Evolutionary conservation across 2,888 invertebrate genomes (phyloP).

Genomic region (Caprella mutica): DNA sequence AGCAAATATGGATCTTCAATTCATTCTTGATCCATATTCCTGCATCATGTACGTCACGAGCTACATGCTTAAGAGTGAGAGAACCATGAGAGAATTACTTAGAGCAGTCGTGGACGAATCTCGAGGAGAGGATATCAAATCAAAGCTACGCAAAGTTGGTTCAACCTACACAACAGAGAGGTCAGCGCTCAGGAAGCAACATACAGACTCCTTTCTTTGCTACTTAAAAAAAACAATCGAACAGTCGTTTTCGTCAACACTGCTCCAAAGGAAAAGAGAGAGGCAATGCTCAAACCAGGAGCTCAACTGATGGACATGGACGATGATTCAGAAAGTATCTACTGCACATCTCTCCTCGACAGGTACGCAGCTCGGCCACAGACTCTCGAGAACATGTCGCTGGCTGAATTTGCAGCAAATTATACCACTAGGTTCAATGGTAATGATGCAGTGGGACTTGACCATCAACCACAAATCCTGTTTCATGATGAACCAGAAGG

Average conservation of each 20-base stretch:
- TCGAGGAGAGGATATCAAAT: background rate
- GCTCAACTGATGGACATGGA: background rate
- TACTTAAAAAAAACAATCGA: background rate
- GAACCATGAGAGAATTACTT: background rate
- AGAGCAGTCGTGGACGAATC: background rate
- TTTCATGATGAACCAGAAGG: background rate
- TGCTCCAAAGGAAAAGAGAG: background rate
- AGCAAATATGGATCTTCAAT: slow-evolving; percentile 4
- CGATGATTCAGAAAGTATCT: background rate
- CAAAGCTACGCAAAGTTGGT: background rate
- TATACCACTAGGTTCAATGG: background rate
- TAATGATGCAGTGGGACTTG: background rate
- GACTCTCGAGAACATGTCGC: background rate
- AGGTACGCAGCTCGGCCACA: background rate
- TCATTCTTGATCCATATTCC: background rate
- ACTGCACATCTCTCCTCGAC: background rate
- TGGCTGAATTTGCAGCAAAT: background rate
- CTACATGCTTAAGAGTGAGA: background rate
- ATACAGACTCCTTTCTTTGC: background rate
- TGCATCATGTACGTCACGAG: slow-evolving; percentile 5
- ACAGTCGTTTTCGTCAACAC: slow-evolving; percentile 2
- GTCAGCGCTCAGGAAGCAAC: slow-evolving; percentile 2
- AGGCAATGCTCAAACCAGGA: background rate
- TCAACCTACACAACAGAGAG: slow-evolving; percentile 6
- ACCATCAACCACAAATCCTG: background rate